A percentile compares a stretch with the other conserved stretches of the same genome.
phyloP scores from a whole-genome alignment of 2,797 vertebrate genomes.

The Sphenopsis melanotis region DNA sequence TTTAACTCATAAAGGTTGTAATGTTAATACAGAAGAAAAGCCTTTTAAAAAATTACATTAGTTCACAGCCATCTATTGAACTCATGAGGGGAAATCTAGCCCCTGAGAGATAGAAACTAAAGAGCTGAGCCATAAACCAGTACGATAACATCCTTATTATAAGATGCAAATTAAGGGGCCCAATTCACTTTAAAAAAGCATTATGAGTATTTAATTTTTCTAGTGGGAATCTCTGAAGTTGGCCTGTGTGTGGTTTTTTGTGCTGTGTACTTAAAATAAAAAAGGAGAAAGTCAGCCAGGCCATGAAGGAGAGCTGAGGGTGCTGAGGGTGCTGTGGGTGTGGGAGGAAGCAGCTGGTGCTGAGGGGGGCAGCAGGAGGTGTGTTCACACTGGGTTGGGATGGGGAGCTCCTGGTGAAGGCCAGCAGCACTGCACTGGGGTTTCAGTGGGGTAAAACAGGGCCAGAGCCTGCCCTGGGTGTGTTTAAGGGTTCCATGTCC shows the following conservation, averaged over 20 bases:
- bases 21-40: conserved; percentile 73
- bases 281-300: background rate
- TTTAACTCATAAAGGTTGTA: conserved; percentile 68
- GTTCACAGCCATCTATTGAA: conserved; percentile 77
- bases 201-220: conserved; percentile 83
- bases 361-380: background rate
- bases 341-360: background rate
- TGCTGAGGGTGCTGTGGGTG: background rate
- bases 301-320: background rate
- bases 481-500: background rate
- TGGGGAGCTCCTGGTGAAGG: background rate
- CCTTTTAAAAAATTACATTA: conserved; percentile 76
- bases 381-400: background rate
- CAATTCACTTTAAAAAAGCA: conserved; percentile 81
- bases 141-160: conserved; percentile 82
- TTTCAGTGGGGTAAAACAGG: background rate
- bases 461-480: background rate
- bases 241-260: conserved; percentile 60
- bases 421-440: background rate
- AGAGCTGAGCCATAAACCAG: conserved; percentile 79
- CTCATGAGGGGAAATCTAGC: conserved; percentile 79
- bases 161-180: conserved; percentile 81
- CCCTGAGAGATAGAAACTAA: conserved; percentile 79
- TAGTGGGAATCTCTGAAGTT: conserved; percentile 79
- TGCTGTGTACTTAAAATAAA: conserved; percentile 65